Conservation (phyloP, 2,888 invertebrate species). For the Platerodrilus igneus region DNA sequence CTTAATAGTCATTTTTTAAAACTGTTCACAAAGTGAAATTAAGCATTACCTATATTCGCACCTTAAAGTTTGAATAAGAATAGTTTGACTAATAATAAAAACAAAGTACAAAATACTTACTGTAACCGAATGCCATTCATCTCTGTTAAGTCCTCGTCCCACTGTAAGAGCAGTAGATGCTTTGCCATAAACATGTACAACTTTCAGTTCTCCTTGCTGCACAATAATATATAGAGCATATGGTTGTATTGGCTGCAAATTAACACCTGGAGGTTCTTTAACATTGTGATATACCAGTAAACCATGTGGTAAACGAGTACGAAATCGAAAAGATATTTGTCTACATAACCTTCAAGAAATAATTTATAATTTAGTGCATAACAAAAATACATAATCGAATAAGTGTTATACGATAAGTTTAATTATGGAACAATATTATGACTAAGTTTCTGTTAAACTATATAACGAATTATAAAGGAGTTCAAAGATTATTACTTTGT, state of each 20-base stretch:
- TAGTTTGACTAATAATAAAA: neutral
- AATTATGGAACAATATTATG: no score
- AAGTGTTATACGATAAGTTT: no score
- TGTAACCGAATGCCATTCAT: conserved; percentile 86
- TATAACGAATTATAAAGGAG: no score
- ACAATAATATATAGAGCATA: conserved; percentile 89
- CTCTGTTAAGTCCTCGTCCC: conserved; percentile 81
- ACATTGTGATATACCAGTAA: conserved; percentile 87
- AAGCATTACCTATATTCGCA: neutral
- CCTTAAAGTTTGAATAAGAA: neutral
- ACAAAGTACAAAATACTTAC: conserved; percentile 45
- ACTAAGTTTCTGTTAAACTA: no score
- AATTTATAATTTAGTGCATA: no score
- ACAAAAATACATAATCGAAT: no score
- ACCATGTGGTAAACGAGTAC: conserved; percentile 83
- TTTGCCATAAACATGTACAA: conserved; percentile 87
- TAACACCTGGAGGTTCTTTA: conserved; percentile 73
- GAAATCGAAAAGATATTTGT: conserved; percentile 84
- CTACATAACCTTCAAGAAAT: conserved; percentile 65
- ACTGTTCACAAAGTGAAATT: neutral
- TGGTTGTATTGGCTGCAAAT: conserved; percentile 82
- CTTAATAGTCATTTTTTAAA: no score
- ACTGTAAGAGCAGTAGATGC: conserved; percentile 80
- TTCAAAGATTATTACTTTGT: no score
- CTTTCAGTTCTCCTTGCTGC: conserved; percentile 86